Evolutionary conservation across 2,797 vertebrate genomes (phyloP), one percentile per base, ranked within the genome.

Genomic region (Calcarius lapponicus): DNA sequence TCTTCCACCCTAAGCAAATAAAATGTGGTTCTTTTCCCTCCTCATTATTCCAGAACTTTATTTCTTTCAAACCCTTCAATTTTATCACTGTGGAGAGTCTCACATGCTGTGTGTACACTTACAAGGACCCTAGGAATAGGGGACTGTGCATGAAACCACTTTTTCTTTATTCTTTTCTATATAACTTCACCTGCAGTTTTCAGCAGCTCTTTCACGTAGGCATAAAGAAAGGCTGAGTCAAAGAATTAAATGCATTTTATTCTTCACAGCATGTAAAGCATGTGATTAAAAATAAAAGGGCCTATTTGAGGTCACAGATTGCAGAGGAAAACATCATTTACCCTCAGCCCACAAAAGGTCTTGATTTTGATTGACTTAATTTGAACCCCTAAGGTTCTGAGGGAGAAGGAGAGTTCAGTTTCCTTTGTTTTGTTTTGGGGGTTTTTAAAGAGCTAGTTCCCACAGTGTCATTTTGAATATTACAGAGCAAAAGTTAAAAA

Each of bases 351-450:
- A 96, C 96, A 95, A 95, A 96, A 96, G 92, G 86, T 91, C 92
- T 91, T 95, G 93, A 96, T 95, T 96, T 96, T 94, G 93, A 95
- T 69, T 92, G 95, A 96, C 88, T 97, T 97, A 95, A 96, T 95
- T 95, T 92, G 95, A 92, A 88, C 88, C 70, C 96, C 95, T 95
- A 75, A 92, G 90, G 92, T 81, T 95, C 82, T 94, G 88, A 90
- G 62, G 82, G 80, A 95, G 94, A 91, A 88, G 19, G 47, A 91
- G 47, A 88, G 69, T 95, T 97, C 62, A 86, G 85, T 88, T 91
- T 80, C 69, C 10, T 92, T 96, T 95, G 88, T 91, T 92, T 95
- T 88, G 74, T 80, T 94, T 95, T 15, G 53, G 61, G 50, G 2
- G 0, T 19, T 74, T 92, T 88, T 75, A 69, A 94, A 91, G 80